Conservation (phyloP, 2,797 vertebrate species). For the Anolis apletophallus region DNA sequence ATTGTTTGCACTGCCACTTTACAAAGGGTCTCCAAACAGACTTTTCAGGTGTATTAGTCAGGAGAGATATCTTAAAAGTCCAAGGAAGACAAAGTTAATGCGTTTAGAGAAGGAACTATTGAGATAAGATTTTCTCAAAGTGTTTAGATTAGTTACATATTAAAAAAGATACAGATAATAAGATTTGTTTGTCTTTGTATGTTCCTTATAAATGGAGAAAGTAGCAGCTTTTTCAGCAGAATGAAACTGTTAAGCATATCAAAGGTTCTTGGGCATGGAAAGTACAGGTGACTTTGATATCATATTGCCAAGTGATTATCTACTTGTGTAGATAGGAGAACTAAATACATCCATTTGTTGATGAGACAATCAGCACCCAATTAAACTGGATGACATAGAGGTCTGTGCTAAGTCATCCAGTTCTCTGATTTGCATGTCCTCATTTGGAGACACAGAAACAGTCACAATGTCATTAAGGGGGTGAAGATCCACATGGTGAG, state of each 20-base stretch:
- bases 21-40: slow-evolving; percentile 84
- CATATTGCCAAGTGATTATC: slow-evolving; percentile 50
- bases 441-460: neutral
- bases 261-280: slow-evolving; percentile 75
- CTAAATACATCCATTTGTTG: slow-evolving; percentile 4
- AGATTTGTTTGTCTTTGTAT: slow-evolving; percentile 80
- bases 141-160: slow-evolving; percentile 92
- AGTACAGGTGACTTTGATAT: slow-evolving; percentile 62
- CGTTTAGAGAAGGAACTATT: slow-evolving; percentile 82
- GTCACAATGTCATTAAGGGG: neutral
- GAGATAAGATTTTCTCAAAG: slow-evolving; percentile 88
- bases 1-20: slow-evolving; percentile 84
- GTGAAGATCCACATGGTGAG: neutral
- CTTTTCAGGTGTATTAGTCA: slow-evolving; percentile 82
- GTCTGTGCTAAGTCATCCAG: neutral
- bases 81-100: slow-evolving; percentile 85
- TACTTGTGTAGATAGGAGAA: slow-evolving; percentile 13
- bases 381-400: neutral
- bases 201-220: slow-evolving; percentile 82
- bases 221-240: slow-evolving; percentile 78
- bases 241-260: slow-evolving; percentile 78
- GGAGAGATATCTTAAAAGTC: slow-evolving; percentile 82
- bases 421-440: neutral
- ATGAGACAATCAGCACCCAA: slow-evolving; percentile 25
- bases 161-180: slow-evolving; percentile 85